Evolutionary conservation across 2,113 vertebrate species (phyloP), one percentile per base, ranked within the genome.

Genomic region (Cyprinodon brontotheroides): DNA sequence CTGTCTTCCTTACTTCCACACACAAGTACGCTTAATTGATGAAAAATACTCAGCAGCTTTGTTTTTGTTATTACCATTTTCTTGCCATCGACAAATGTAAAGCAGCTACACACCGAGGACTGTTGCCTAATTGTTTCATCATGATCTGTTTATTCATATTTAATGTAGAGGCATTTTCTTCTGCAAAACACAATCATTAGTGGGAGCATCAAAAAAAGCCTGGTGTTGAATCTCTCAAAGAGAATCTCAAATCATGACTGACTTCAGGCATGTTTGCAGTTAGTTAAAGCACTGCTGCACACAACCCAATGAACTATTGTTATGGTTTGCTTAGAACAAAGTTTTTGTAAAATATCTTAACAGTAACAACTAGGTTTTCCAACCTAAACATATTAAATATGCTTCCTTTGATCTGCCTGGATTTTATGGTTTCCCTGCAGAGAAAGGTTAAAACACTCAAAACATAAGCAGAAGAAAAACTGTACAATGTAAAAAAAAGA

Each of bases 331-430:
- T 87, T 79, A 67, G 69, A 86, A 82, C 66, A 90, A 92, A 92
- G 82, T 87, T 88, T 29, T 89, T 77, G 75, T 73, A 88, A 91
- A 92, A 92, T 79, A 89, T 88, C 89, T 84, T 69, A 82, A 72
- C 76, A 85, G 80, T 89, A 91, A 88, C 61, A 88, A 84, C 80
- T 88, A 45, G 6, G 29, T 90, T 92, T 92, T 93, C 72, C 71
- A 92, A 93, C 82, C 84, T 89, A 90, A 93, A 94, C 90, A 93
- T 82, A 91, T 90, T 87, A 91, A 94, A 92, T 91, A 92, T 92
- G 92, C 87, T 70, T 88, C 65, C 90, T 93, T 93, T 92, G 90
- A 92, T 92, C 86, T 75, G 76, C 41, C 61, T 84, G 79, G 83
- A 81, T 74, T 82, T 85, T 89, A 70, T 87, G 80, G 36, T 67